phyloP scores from a whole-genome alignment of 1,140 invertebrate species.

The Phocides pigmalion region DNA sequence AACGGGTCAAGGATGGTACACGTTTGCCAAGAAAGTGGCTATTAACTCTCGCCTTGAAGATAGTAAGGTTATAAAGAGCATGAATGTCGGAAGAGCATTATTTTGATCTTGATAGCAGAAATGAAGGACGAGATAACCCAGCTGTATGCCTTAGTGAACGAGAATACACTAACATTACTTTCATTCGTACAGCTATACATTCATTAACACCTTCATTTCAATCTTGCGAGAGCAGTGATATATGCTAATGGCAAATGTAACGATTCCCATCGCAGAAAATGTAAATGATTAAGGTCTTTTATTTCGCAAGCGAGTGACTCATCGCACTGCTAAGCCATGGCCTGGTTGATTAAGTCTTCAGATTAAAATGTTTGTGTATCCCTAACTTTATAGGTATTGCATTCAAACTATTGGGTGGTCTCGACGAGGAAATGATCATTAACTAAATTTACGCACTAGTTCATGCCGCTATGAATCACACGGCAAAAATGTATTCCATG shows the following conservation, averaged over 20 bases:
- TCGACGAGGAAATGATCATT: constrained; percentile 5
- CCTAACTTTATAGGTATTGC: constrained; percentile 1
- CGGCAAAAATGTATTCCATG: constrained; percentile 1
- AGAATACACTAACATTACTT: not conserved
- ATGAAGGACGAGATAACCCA: constrained; percentile 21
- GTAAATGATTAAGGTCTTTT: constrained; percentile 25
- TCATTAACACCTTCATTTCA: constrained; percentile 21
- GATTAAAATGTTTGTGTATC: constrained; percentile 12
- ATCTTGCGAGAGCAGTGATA: constrained; percentile 19
- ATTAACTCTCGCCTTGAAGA: constrained; percentile 32
- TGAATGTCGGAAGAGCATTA: constrained; percentile 17
- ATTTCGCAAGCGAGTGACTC: constrained; percentile 27
- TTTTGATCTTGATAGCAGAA: constrained; percentile 18
- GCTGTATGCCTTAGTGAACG: not conserved
- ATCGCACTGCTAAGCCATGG: constrained; percentile 26
- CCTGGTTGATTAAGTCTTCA: constrained; percentile 26
- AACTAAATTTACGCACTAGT: constrained; percentile 10
- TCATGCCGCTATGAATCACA: constrained; percentile 4
- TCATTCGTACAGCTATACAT: constrained; percentile 6
- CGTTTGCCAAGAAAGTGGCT: constrained; percentile 32
- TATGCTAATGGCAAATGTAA: constrained; percentile 29
- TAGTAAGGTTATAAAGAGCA: constrained; percentile 20
- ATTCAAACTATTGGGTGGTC: constrained; percentile 12
- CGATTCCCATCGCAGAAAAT: constrained; percentile 28
- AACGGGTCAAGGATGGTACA: constrained; percentile 30